Conservation (phyloP, 1,140 invertebrate genomes). For the Trachelipus rathkii region DNA sequence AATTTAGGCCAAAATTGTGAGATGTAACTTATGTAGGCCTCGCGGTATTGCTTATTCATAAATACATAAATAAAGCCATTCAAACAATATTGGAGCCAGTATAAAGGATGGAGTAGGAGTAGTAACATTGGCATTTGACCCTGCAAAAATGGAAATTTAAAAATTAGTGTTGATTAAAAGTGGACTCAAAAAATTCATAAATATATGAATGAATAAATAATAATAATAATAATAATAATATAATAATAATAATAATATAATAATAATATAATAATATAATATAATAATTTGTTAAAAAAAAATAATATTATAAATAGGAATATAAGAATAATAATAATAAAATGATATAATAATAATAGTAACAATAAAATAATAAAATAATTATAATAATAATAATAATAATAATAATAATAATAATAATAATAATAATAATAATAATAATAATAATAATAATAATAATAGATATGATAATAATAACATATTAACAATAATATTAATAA, state of each 20-base stretch:
- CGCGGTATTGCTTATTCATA: slow-evolving; percentile 43
- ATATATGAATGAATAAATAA: no score
- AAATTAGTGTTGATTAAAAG: no score
- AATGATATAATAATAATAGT: background rate
- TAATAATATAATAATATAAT: no score
- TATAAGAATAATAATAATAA: background rate
- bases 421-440: background rate
- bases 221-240: background rate
- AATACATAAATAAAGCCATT: slow-evolving; percentile 44
- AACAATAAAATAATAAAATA: no score
- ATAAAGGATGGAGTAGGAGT: slow-evolving; percentile 41
- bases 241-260: background rate
- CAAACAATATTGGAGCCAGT: slow-evolving; percentile 45
- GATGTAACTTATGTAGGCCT: slow-evolving; percentile 42
- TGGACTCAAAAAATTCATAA: no score
- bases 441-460: background rate
- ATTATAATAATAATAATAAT: background rate
- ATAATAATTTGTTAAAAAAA: no score
- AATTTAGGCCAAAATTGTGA: slow-evolving; percentile 41
- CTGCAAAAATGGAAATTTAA: slow-evolving; percentile 4
- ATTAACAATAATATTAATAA: background rate
- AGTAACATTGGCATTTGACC: slow-evolving; percentile 22
- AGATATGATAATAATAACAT: background rate
- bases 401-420: background rate
- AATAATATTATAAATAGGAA: no score